phyloP scores from a whole-genome alignment of 1,140 invertebrate species.

The Anthonomus grandis region DNA sequence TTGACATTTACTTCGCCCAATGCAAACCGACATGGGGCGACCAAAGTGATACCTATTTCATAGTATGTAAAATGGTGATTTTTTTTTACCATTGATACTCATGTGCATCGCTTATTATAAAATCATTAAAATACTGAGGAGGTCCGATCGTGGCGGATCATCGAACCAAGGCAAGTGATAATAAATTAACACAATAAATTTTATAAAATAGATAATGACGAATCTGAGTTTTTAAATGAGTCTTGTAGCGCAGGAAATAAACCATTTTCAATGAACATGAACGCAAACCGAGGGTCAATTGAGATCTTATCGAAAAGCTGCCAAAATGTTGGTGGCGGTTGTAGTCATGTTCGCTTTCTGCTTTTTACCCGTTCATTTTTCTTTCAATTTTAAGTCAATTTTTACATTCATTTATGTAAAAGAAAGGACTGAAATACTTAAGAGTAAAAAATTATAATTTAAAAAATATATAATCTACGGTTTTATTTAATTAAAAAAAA shows the following conservation, averaged over 20 bases:
- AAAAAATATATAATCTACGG: too few species aligned
- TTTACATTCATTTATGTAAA: too few species aligned
- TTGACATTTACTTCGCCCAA: constrained; percentile 67
- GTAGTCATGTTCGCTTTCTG: constrained; percentile 86
- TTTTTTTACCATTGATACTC: constrained; percentile 68
- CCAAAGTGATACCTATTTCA: constrained; percentile 65
- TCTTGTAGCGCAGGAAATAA: constrained; percentile 32
- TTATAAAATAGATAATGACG: too few species aligned
- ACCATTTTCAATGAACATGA: constrained; percentile 56
- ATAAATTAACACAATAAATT: constrained; percentile 18
- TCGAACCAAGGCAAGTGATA: too few species aligned
- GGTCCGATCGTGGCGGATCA: constrained; percentile 55
- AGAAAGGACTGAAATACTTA: too few species aligned
- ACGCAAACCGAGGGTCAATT: constrained; percentile 71
- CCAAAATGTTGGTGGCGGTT: constrained; percentile 91
- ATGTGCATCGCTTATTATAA: constrained; percentile 83
- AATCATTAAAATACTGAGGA: constrained; percentile 81
- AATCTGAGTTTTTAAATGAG: constrained; percentile 9
- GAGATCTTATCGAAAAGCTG: constrained; percentile 76
- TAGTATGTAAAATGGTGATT: constrained; percentile 64
- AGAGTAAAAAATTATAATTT: too few species aligned
- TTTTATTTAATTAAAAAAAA: too few species aligned
- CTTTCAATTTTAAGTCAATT: too few species aligned
- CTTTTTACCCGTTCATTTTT: constrained; percentile 83
- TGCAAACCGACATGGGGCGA: constrained; percentile 67